phyloP scores from a whole-genome alignment of 2,797 vertebrate species.

The Sphenopsis melanotis region DNA sequence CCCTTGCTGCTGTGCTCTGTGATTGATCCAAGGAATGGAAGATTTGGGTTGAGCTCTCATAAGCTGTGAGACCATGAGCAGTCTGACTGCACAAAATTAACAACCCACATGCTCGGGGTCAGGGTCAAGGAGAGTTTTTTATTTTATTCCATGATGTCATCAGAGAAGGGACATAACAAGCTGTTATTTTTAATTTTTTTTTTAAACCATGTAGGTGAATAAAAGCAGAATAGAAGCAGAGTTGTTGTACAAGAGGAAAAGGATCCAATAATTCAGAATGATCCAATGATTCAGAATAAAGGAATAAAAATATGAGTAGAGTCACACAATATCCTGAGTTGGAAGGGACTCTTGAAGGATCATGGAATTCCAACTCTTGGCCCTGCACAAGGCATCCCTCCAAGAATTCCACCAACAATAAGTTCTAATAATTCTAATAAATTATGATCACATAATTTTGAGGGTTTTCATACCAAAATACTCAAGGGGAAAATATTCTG shows the following conservation, averaged over 20 bases:
- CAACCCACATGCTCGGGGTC: background rate
- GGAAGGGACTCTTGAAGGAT: too few relatives aligned
- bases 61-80: background rate
- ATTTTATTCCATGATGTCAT: background rate
- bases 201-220: background rate
- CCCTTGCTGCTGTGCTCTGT: fast-evolving
- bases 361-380: background rate
- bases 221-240: background rate
- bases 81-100: background rate
- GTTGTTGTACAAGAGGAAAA: background rate
- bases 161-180: background rate
- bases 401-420: background rate
- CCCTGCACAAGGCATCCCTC: background rate
- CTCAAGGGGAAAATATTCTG: background rate
- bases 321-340: background rate
- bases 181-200: background rate
- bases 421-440: background rate
- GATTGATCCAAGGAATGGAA: background rate
- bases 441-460: background rate
- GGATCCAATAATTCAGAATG: background rate
- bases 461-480: background rate
- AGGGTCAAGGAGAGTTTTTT: background rate
- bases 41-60: background rate
- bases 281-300: background rate
- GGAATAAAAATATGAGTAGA: background rate